These are phyloP conservation scores for Junonia oenone DNA, from an alignment of 2,888 invertebrate species.

Conservation along the genomic window DNA sequence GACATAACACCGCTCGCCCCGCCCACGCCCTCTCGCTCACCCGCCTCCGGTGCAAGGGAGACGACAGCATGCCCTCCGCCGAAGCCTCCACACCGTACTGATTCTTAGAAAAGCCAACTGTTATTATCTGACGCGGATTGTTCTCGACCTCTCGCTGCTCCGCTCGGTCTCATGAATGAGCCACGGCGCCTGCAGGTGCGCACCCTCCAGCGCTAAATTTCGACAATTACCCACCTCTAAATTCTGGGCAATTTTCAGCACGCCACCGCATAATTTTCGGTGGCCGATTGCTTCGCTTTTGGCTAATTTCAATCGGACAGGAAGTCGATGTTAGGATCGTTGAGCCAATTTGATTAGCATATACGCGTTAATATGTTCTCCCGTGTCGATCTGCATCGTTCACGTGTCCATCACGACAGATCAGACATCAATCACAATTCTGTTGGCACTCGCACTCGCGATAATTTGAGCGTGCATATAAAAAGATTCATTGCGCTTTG, in stretches of 20 bases:
- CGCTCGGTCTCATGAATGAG: constrained; percentile 67
- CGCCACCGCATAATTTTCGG: constrained; percentile 69
- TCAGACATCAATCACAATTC: constrained; percentile 56
- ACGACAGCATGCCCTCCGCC: constrained; percentile 55
- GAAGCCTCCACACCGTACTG: constrained; percentile 67
- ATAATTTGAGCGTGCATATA: constrained; percentile 61
- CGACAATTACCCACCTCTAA: constrained; percentile 64
- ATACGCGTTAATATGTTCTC: constrained; percentile 38
- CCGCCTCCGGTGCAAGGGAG: constrained; percentile 51
- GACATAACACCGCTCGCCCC: constrained; percentile 66
- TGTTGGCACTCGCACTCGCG: constrained; percentile 65
- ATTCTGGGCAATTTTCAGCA: constrained; percentile 64
- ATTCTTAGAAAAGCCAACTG: constrained; percentile 76
- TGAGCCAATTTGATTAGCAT: constrained; percentile 51
- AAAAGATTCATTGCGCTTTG: constrained; percentile 55
- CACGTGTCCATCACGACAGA: constrained; percentile 35
- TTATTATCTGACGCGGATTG: constrained; percentile 71
- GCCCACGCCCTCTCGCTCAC: constrained; percentile 66
- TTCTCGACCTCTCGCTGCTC: constrained; percentile 64
- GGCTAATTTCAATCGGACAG: constrained; percentile 57
- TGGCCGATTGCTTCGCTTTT: constrained; percentile 57
- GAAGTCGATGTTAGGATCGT: constrained; percentile 59
- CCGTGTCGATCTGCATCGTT: constrained; percentile 41
- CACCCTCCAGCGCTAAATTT: constrained; percentile 61
- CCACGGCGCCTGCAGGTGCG: constrained; percentile 66